Percentiles rank a stretch among this genome's conserved stretches.
These are phyloP conservation scores for Hypolimnas misippus DNA, from an alignment of 2,888 invertebrate species.

Conservation along the genomic window DNA sequence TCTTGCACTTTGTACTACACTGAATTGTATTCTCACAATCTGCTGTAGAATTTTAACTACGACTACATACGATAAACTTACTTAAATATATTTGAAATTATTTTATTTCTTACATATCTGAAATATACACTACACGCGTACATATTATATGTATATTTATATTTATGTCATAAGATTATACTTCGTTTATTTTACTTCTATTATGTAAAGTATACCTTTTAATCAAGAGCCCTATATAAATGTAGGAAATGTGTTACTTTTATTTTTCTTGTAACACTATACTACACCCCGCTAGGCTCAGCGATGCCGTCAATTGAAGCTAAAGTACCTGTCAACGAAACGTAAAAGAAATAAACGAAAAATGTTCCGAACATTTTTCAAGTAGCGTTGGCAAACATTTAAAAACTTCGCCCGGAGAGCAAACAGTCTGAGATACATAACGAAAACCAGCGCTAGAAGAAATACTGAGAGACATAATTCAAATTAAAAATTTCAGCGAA, in stretches of 20 bases:
- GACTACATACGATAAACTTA: neutral
- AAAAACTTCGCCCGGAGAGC: constrained; percentile 22
- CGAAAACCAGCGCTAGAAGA: neutral
- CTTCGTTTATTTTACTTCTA: neutral
- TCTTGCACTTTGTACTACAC: constrained; percentile 24
- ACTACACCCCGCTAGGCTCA: constrained; percentile 9
- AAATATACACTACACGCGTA: neutral
- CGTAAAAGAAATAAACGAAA: constrained; percentile 28
- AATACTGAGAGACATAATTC: neutral
- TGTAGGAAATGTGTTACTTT: neutral
- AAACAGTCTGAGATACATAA: constrained; percentile 29
- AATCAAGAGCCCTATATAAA: neutral
- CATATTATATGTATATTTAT: neutral
- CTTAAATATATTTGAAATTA: neutral
- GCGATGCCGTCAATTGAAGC: constrained; percentile 16
- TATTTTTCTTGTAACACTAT: neutral
- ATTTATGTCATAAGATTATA: neutral
- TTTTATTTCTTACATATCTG: too few relatives aligned
- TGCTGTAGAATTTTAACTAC: constrained; percentile 8
- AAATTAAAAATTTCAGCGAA: neutral
- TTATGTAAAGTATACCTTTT: neutral
- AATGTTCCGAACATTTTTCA: constrained; percentile 36
- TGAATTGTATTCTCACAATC: constrained; percentile 7
- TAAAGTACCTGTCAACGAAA: constrained; percentile 25
- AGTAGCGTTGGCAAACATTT: constrained; percentile 29